Conservation (phyloP, 2,113 vertebrate species). For the Syrrhaptes paradoxus region DNA sequence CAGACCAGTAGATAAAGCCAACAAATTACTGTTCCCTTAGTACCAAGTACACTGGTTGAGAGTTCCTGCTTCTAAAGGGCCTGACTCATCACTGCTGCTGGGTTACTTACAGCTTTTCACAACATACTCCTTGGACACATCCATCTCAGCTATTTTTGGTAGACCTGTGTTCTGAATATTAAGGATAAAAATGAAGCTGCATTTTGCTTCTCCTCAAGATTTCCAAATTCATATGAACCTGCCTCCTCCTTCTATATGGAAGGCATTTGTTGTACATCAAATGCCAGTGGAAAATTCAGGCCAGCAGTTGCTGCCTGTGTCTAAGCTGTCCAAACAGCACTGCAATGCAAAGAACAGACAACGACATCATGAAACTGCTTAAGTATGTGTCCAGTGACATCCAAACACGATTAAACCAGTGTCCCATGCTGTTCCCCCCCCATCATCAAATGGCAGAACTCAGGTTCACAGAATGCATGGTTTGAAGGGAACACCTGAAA, state of each 20-base stretch:
- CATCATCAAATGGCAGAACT: not conserved
- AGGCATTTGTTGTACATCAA: not conserved
- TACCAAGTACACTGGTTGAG: too few species aligned
- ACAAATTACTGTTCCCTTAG: not conserved
- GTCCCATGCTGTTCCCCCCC: too few species aligned
- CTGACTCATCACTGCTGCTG: not conserved
- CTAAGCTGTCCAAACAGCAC: not conserved
- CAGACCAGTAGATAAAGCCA: not conserved
- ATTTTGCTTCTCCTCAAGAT: not conserved
- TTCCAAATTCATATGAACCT: not conserved
- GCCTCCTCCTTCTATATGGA: not conserved
- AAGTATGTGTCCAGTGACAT: not conserved
- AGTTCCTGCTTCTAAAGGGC: not conserved
- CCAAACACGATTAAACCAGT: too few species aligned
- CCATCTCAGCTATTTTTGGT: not conserved
- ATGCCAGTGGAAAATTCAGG: not conserved
- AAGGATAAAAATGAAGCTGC: not conserved
- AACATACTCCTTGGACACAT: not conserved
- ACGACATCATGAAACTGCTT: too few species aligned
- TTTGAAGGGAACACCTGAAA: not conserved
- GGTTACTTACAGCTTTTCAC: not conserved
- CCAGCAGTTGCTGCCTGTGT: not conserved
- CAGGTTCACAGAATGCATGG: rapidly evolving
- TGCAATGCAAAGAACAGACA: not conserved
- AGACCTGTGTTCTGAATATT: not conserved